Evolutionary conservation across 1,140 invertebrate genomes (phyloP), one percentile per base, ranked within the genome.

Genomic region (Calephelis virginiensis): DNA sequence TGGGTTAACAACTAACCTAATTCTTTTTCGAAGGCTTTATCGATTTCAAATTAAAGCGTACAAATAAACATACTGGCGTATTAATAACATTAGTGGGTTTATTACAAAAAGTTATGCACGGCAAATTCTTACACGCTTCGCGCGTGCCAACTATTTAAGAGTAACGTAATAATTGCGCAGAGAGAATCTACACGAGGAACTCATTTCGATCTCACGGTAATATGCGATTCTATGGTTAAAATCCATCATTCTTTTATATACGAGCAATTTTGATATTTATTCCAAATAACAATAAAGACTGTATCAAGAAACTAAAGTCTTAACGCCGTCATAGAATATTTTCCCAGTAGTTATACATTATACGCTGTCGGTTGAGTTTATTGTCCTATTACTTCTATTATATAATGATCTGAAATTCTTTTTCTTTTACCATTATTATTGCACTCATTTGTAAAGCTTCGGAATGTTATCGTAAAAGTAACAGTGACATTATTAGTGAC

Each of bases 121-220:
- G 66, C 65, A 50, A 67, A 70, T 73, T 70, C 63, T 17, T 5
- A 63, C 60, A 49, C 56, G 46, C 47, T 53, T 70, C 69, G 66
- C 72, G 67, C 76, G 71, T 74, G 77, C 74, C 71, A 76, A 71
- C 40, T 59, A 68, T 72, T 71, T 67, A 69, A 70, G 74, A 69
- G 66, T 53, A 53, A 73, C 65, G 71, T 69, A 75, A 75, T 73
- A 56, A 74, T 72, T 70, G 68, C 63, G 66, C 50, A 66, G 67
- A 69, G 73, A 73, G 75, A 77, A 73, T 78, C 70, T 75, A 56
- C 63, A 62, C 73, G 64, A 74, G 66, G 76, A 76, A 75, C 70
- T 73, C 69, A 67, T 69, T 66, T 74, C 72, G 78, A 82, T 85
- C 76, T 76, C 76, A 80, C 75, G 80, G 71, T 73, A 83, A 81